Conservation (phyloP, 2,888 invertebrate genomes). For the Lapara coniferarum region DNA sequence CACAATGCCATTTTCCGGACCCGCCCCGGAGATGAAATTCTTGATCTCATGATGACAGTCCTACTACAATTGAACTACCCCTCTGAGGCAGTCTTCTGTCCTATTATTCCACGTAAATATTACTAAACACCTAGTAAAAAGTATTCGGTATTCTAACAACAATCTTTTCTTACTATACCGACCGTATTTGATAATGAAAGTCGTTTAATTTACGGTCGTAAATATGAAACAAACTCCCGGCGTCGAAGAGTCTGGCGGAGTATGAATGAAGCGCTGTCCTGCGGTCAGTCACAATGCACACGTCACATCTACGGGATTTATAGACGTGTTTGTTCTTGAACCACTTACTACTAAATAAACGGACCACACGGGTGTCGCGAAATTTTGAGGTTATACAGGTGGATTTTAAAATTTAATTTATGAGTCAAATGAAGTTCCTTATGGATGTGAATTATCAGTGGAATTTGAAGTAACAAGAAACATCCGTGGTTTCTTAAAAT, state of each 20-base stretch:
- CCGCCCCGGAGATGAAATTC: no score
- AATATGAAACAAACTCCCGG: slow-evolving; percentile 13
- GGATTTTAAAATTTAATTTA: background rate
- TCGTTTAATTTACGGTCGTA: slow-evolving; percentile 21
- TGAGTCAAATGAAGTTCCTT: no score
- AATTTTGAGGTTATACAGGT: slow-evolving; percentile 30
- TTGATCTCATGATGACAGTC: no score
- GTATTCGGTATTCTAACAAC: background rate
- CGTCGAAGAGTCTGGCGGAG: slow-evolving; percentile 23
- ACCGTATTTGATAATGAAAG: slow-evolving; percentile 4
- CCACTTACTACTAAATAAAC: slow-evolving; percentile 53
- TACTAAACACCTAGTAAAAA: background rate
- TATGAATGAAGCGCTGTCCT: slow-evolving; percentile 25
- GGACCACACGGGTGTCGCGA: slow-evolving; percentile 71
- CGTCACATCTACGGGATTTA: slow-evolving; percentile 55
- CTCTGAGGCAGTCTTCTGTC: no score
- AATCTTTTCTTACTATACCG: background rate
- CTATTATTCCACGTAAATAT: background rate
- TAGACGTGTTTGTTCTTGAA: slow-evolving; percentile 70
- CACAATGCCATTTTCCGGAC: no score
- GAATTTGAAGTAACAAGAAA: background rate
- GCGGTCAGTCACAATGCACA: slow-evolving; percentile 23
- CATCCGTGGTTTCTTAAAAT: background rate
- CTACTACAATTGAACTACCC: no score
- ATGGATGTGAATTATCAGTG: no score